Conservation (phyloP, 1,140 invertebrate genomes). For the Dreissena rostriformis region DNA sequence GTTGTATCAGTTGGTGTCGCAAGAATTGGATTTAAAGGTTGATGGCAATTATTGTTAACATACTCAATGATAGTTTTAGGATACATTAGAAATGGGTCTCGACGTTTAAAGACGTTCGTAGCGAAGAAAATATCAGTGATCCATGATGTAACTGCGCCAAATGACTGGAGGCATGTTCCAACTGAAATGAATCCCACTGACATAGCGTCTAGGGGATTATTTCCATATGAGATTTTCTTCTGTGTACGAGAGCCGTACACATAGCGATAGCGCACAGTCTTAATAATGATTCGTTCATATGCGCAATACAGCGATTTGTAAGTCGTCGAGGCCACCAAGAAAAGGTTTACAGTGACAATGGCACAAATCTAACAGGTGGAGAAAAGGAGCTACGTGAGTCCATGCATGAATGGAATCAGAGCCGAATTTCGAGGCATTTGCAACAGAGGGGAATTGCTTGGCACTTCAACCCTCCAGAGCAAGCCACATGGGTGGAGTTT, state of each 20-base stretch:
- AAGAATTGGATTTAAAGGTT: conserved; percentile 41
- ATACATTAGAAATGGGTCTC: conserved; percentile 34
- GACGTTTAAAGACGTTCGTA: conserved; percentile 77
- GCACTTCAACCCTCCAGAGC: conserved; percentile 25
- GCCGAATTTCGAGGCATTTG: too few relatives aligned
- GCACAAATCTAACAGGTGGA: too few relatives aligned
- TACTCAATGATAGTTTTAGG: conserved; percentile 54
- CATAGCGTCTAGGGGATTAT: conserved; percentile 41
- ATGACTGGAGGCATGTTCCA: conserved; percentile 67
- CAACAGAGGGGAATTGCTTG: too few relatives aligned
- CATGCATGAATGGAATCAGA: too few relatives aligned
- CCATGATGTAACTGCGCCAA: conserved; percentile 57
- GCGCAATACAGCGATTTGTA: conserved; percentile 79
- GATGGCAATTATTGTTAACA: conserved; percentile 39
- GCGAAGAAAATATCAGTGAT: conserved; percentile 80
- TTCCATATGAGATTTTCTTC: conserved; percentile 21
- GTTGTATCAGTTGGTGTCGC: conserved; percentile 11
- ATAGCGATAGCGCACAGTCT: conserved; percentile 26
- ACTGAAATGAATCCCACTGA: conserved; percentile 68
- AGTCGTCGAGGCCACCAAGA: conserved; percentile 68
- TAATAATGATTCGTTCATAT: conserved; percentile 39
- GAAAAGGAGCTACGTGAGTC: too few relatives aligned
- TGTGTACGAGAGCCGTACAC: conserved; percentile 32
- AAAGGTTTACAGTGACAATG: conserved; percentile 12
- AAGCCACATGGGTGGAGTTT: too few relatives aligned